phyloP scores from a whole-genome alignment of 2,888 invertebrate species.

The Parapristionchus giblindavisi region DNA sequence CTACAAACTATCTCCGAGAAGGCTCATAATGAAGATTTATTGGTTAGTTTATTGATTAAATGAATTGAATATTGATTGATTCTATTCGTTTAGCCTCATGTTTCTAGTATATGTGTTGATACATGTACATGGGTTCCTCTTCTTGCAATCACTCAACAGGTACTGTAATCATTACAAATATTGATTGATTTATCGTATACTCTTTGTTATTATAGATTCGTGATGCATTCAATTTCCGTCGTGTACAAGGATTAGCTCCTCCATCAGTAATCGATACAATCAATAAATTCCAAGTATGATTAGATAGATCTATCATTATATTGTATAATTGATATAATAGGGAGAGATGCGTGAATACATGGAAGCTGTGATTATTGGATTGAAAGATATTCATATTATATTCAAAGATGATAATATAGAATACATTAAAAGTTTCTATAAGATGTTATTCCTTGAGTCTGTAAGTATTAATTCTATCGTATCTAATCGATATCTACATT shows the following conservation, averaged over 20 bases:
- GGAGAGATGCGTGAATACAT: slow-evolving; percentile 4
- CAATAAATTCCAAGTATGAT: slow-evolving; percentile 19
- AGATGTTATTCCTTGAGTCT: slow-evolving; percentile 10
- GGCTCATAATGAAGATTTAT: background rate
- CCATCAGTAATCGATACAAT: slow-evolving; percentile 23
- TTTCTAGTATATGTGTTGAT: slow-evolving; percentile 1
- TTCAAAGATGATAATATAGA: slow-evolving; percentile 1
- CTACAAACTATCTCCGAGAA: background rate
- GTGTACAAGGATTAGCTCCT: background rate
- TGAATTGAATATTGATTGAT: background rate
- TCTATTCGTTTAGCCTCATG: background rate
- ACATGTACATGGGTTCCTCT: slow-evolving; percentile 20
- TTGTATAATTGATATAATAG: background rate
- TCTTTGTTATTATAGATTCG: background rate
- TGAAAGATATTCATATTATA: background rate
- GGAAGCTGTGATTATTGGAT: background rate
- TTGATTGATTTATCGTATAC: too few relatives aligned
- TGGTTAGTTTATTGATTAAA: background rate
- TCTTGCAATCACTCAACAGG: slow-evolving; percentile 22
- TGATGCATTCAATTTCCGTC: slow-evolving; percentile 22
- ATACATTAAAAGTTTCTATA: slow-evolving; percentile 13
- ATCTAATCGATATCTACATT: background rate
- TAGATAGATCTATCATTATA: slow-evolving; percentile 7
- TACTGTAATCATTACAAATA: background rate
- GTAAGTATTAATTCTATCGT: background rate